Percentiles rank a stretch among this genome's conserved stretches.
phyloP scores from a whole-genome alignment of 2,797 vertebrate species.

The Manis pentadactyla region DNA sequence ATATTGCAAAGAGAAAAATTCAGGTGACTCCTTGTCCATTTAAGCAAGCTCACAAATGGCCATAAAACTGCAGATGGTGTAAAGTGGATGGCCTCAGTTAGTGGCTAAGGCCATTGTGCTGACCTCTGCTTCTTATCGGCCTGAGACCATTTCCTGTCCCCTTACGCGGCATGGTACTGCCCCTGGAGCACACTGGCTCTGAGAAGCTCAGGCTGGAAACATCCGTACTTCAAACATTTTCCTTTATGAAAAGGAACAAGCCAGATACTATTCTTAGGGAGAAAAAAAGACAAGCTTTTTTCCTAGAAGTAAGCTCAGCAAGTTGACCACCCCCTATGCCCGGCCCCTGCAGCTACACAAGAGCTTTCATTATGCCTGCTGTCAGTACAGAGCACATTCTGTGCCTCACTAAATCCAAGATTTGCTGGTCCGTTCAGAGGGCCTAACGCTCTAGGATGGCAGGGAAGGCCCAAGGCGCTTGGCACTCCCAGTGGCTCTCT shows the following conservation, averaged over 20 bases:
- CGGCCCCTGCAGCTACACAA: background rate
- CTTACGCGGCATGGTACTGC: background rate
- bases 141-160: conserved; percentile 5
- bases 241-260: conserved; percentile 74
- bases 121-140: background rate
- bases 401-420: background rate
- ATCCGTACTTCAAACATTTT: conserved; percentile 55
- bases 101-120: background rate
- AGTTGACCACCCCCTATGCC: background rate
- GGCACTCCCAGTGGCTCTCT: background rate
- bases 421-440: background rate
- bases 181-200: background rate
- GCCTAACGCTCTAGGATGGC: background rate
- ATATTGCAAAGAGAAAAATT: background rate
- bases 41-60: background rate
- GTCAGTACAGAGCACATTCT: conserved; percentile 45
- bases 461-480: background rate
- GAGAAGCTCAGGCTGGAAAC: conserved; percentile 28
- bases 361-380: conserved; percentile 56
- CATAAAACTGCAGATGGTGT: background rate
- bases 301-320: conserved; percentile 77
- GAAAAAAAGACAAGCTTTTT: conserved; percentile 45
- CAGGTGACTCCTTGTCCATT: background rate
- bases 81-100: background rate
- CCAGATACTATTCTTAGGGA: conserved; percentile 76